Conservation (phyloP, 2,888 invertebrate species). For the Nephrotoma guestfalica region DNA sequence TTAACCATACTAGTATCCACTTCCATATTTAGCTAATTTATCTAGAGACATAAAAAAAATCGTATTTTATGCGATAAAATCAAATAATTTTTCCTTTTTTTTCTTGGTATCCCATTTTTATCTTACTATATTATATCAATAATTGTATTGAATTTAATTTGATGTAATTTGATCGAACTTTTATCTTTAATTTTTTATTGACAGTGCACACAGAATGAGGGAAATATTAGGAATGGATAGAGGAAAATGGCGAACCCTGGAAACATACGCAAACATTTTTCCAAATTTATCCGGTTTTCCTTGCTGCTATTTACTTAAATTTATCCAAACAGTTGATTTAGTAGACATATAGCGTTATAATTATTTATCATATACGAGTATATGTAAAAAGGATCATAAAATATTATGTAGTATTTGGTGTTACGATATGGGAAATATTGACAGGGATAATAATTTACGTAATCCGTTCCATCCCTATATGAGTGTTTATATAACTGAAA, state of each 20-base stretch:
- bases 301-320: not conserved
- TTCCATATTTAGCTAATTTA: not conserved
- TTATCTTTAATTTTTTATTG: not conserved
- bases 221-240: not conserved
- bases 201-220: not conserved
- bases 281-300: not conserved
- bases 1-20: not conserved
- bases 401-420: not conserved
- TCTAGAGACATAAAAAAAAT: not conserved
- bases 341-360: not conserved
- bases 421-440: not conserved
- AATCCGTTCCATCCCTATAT: not conserved
- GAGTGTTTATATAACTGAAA: not conserved
- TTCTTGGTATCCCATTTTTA: not conserved
- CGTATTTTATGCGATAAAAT: not conserved
- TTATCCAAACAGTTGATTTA: not conserved
- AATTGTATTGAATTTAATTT: not conserved
- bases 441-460: not conserved
- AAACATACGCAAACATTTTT: not conserved
- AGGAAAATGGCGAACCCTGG: not conserved
- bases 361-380: not conserved
- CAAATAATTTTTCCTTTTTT: not conserved
- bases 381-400: not conserved
- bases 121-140: not conserved
- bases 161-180: not conserved